These are phyloP conservation scores for Idaea dimidiata DNA, from an alignment of 2,888 invertebrate genomes.

Conservation along the genomic window DNA sequence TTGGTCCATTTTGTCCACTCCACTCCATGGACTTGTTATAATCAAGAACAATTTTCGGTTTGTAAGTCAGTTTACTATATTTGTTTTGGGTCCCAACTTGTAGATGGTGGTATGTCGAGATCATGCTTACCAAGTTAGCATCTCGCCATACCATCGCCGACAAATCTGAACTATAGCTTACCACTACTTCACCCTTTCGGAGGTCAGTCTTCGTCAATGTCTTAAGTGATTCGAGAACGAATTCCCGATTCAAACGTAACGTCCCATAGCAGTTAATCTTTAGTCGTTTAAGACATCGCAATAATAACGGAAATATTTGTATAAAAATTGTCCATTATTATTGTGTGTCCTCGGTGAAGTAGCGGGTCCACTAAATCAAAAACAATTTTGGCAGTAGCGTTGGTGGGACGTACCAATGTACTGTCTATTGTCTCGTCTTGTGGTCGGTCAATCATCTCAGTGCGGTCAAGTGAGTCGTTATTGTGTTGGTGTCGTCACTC, in stretches of 20 bases:
- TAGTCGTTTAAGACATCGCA: slow-evolving; percentile 4
- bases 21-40: too few species aligned
- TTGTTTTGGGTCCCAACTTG: slow-evolving; percentile 14
- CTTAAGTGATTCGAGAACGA: slow-evolving; percentile 22
- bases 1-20: too few species aligned
- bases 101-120: slow-evolving; percentile 26
- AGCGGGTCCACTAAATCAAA: slow-evolving; percentile 14
- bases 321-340: slow-evolving; percentile 6
- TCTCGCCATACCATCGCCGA: slow-evolving; percentile 52
- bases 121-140: slow-evolving; percentile 31
- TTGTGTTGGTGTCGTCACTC: too few species aligned
- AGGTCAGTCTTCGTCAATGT: slow-evolving; percentile 21
- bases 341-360: slow-evolving; percentile 16
- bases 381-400: slow-evolving; percentile 13
- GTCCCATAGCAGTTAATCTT: slow-evolving; percentile 25
- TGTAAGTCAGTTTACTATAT: slow-evolving; percentile 16
- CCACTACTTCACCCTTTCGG: slow-evolving; percentile 22
- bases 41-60: slow-evolving; percentile 22
- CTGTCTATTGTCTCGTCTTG: not conserved
- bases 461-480: not conserved
- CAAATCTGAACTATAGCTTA: slow-evolving; percentile 29
- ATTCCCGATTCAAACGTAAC: slow-evolving; percentile 23
- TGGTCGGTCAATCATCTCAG: not conserved
- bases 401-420: slow-evolving; percentile 5
- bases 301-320: slow-evolving; percentile 8